These are phyloP conservation scores for Daboia siamensis DNA, from an alignment of 2,113 vertebrate species.

Conservation along the genomic window DNA sequence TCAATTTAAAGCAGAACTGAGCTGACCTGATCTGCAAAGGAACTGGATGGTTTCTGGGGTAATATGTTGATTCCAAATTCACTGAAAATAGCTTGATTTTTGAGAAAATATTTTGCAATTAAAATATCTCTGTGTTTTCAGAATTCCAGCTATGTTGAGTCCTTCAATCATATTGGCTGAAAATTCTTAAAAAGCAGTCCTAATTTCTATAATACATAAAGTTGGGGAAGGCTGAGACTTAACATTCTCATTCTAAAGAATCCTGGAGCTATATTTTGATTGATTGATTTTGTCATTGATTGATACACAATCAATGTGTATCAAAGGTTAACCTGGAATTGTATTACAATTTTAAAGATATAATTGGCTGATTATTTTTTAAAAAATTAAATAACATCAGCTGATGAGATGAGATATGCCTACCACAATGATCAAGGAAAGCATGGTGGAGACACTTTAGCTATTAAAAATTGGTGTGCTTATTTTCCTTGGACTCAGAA, in stretches of 20 bases:
- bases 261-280: not conserved
- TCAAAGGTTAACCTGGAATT: not conserved
- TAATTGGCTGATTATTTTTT: not conserved
- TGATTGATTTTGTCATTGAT: not conserved
- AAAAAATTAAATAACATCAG: not conserved
- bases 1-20: not conserved
- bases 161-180: not conserved
- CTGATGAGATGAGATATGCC: not conserved
- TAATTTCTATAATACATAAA: not conserved
- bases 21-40: not conserved
- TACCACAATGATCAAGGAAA: not conserved
- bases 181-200: not conserved
- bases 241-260: not conserved
- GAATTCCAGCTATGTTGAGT: not conserved
- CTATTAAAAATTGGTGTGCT: not conserved
- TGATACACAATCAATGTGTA: not conserved
- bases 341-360: not conserved
- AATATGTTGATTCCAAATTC: not conserved
- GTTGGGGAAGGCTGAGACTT: not conserved
- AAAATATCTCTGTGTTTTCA: not conserved
- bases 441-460: not conserved
- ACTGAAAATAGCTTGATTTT: not conserved
- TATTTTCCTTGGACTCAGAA: not conserved
- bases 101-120: not conserved
- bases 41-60: not conserved